phyloP scores from a whole-genome alignment of 2,113 vertebrate species.

The human region DNA sequence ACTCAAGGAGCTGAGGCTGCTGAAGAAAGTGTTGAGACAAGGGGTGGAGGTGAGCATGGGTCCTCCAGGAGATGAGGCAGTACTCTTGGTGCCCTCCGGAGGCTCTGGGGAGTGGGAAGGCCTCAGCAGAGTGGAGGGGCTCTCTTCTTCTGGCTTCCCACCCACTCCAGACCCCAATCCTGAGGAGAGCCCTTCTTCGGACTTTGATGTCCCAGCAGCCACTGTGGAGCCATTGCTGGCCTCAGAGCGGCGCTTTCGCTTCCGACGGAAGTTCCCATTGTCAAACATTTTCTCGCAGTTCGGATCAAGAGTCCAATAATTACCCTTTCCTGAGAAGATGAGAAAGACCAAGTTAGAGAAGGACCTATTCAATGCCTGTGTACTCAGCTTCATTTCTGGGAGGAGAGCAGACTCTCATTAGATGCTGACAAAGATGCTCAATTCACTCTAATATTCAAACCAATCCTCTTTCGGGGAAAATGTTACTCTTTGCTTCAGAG shows the following conservation, averaged over 20 bases:
- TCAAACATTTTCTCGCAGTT: constrained; percentile 99
- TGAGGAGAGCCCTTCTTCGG: constrained; percentile 84
- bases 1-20: constrained; percentile 90
- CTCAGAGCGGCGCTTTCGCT: constrained; percentile 94
- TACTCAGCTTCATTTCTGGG: neutral
- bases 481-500: neutral
- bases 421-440: neutral
- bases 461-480: neutral
- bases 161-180: constrained; percentile 63
- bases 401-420: neutral
- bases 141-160: constrained; percentile 84
- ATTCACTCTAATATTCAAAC: neutral
- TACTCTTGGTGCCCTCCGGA: constrained; percentile 85
- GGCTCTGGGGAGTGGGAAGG: constrained; percentile 90
- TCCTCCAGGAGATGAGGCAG: constrained; percentile 86
- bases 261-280: constrained; percentile 97
- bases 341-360: constrained; percentile 37
- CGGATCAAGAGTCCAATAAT: constrained; percentile 99
- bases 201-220: constrained; percentile 78
- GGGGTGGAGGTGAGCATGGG: constrained; percentile 81
- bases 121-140: constrained; percentile 86
- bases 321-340: constrained; percentile 91
- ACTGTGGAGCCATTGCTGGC: constrained; percentile 74
- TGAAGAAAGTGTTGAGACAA: constrained; percentile 95
- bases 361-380: neutral